Evolutionary conservation across 2,797 vertebrate genomes (phyloP), one percentile per base, ranked within the genome.

Genomic region (Myripristis jacobus): DNA sequence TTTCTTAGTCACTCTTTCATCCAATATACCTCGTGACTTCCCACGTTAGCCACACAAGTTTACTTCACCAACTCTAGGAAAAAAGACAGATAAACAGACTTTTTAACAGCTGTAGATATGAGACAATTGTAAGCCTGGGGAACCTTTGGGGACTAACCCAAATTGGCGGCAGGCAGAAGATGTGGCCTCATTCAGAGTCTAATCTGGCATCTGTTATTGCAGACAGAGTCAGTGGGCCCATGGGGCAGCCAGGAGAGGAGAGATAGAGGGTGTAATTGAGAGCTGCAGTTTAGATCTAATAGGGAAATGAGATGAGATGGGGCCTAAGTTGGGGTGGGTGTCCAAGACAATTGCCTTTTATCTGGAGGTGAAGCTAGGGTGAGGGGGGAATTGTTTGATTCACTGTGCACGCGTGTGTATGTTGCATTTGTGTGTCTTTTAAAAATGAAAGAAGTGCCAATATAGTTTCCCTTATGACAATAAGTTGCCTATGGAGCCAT

Each of bases 191-290:
- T 88, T 89, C 87, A 88, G 86, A 36, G 84, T 86, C 81, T 93
- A 92, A 93, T 91, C 87, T 91, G 83, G 86, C 88, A 92, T 91
- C 88, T 90, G 90, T 89, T 91, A 91, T 88, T 91, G 87, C 88
- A 87, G 90, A 80, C 87, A 88, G 86, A 88, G 86, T 85, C 88
- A 77, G 80, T 67, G 44, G 81, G 73, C 87, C 85, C 87, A 43
- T 54, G 81, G 79, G 87, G 73, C 63, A 63, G 77, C 76, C 79
- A 77, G 70, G 47, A 79, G 77, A 85, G 71, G 31, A 64, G 53
- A 73, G 68, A 81, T 56, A 78, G 81, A 87, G 85, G 52, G 85
- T 84, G 86, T 86, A 91, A 92, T 89, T 89, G 87, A 91, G 90
- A 91, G 86, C 84, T 83, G 88, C 80, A 81, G 82, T 91, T 88